Evolutionary conservation across 2,888 invertebrate genomes (phyloP).

Genomic region (Drosophila incognita): DNA sequence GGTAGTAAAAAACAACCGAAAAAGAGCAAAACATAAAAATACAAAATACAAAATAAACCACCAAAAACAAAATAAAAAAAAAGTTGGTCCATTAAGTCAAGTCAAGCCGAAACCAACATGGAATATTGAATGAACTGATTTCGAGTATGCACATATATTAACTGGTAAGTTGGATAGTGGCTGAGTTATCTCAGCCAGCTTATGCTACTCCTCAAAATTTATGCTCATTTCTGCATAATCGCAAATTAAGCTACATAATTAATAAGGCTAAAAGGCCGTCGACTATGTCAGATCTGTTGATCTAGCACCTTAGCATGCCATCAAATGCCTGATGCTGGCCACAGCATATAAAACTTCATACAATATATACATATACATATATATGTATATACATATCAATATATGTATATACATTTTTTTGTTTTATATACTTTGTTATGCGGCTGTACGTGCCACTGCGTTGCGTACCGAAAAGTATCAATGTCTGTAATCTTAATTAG

Average conservation of each 20-base stretch:
- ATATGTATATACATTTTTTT: background rate
- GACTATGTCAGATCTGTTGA: conserved; percentile 63
- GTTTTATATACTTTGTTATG: conserved; percentile 30
- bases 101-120: conserved; percentile 48
- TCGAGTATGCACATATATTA: conserved; percentile 73
- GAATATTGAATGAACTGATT: conserved; percentile 72
- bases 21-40: conserved; percentile 30
- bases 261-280: conserved; percentile 63
- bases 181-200: conserved; percentile 69
- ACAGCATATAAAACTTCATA: background rate
- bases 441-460: conserved; percentile 67
- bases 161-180: conserved; percentile 39
- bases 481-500: conserved; percentile 79
- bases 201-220: conserved; percentile 62
- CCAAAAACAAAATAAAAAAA: conserved; percentile 24
- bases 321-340: conserved; percentile 38
- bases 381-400: background rate
- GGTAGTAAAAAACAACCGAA: conserved; percentile 15
- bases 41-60: conserved; percentile 7
- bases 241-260: conserved; percentile 80
- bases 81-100: conserved; percentile 51
- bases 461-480: conserved; percentile 71
- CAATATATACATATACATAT: background rate
- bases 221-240: conserved; percentile 78
- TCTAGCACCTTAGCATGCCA: conserved; percentile 70